phyloP scores from a whole-genome alignment of 2,888 invertebrate species.

The Plemyria rubiginata region DNA sequence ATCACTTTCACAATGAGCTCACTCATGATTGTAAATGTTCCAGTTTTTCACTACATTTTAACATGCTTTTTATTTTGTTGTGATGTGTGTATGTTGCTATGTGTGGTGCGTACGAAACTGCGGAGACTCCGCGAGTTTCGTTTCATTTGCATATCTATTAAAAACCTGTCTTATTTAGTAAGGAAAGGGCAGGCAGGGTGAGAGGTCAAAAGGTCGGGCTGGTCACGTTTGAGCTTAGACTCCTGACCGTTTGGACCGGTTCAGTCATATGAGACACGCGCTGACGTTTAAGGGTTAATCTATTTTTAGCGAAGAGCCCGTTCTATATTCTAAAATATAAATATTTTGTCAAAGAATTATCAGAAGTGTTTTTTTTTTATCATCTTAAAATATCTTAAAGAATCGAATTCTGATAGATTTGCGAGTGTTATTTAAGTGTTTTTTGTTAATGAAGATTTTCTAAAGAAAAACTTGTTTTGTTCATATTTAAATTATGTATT shows the following conservation, averaged over 20 bases:
- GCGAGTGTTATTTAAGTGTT: neutral
- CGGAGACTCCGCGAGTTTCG: slow-evolving; percentile 10
- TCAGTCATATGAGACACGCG: slow-evolving; percentile 53
- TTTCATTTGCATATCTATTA: slow-evolving; percentile 35
- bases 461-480: neutral
- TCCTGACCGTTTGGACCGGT: slow-evolving; percentile 40
- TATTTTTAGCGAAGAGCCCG: slow-evolving; percentile 19
- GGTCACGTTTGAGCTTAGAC: slow-evolving; percentile 40
- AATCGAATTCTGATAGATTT: too few relatives aligned
- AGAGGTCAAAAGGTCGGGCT: slow-evolving; percentile 49
- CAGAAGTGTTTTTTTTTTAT: neutral
- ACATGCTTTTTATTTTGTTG: slow-evolving; percentile 29
- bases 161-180: slow-evolving; percentile 40
- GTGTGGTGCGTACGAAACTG: slow-evolving; percentile 20
- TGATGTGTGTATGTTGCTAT: slow-evolving; percentile 16
- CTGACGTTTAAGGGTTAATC: slow-evolving; percentile 46
- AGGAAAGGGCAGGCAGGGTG: slow-evolving; percentile 41
- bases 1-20: slow-evolving; percentile 80
- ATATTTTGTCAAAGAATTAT: neutral
- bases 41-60: slow-evolving; percentile 34
- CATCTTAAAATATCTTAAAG: too few relatives aligned
- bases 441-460: neutral
- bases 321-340: neutral
- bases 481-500: neutral
- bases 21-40: slow-evolving; percentile 49